A percentile compares a stretch with the other conserved stretches of the same genome.
phyloP scores from a whole-genome alignment of 2,888 invertebrate species.

The Chesias legatella region DNA sequence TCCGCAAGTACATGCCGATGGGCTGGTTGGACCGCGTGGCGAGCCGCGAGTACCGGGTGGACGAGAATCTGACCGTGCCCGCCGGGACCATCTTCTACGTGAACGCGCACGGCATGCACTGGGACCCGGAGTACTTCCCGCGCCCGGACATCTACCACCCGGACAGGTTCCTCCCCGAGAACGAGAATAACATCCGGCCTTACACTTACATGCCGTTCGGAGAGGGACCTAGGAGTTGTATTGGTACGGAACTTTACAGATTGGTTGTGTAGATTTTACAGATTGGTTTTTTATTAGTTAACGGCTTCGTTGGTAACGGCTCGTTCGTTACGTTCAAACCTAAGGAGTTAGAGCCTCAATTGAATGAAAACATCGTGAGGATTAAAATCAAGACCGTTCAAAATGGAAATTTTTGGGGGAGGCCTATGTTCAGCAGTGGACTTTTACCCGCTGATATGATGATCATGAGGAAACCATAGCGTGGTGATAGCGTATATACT shows the following conservation, averaged over 20 bases:
- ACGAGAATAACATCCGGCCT: conserved; percentile 53
- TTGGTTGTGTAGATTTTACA: too few species aligned
- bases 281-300: too few species aligned
- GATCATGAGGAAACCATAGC: too few species aligned
- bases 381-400: too few species aligned
- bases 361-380: too few species aligned
- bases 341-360: too few species aligned
- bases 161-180: conserved; percentile 76
- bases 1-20: conserved; percentile 47
- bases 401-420: too few species aligned
- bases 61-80: conserved; percentile 40
- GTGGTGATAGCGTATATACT: too few species aligned
- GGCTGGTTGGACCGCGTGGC: conserved; percentile 47
- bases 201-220: conserved; percentile 73
- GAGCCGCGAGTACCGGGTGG: conserved; percentile 35
- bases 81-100: conserved; percentile 44
- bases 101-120: conserved; percentile 42
- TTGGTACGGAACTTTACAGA: conserved; percentile 52
- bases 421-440: too few species aligned
- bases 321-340: too few species aligned
- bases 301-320: too few species aligned
- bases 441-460: too few species aligned
- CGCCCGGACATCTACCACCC: conserved; percentile 77
- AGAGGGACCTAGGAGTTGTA: conserved; percentile 79
- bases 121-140: conserved; percentile 69